phyloP scores from a whole-genome alignment of 1,140 invertebrate genomes.

The Drosophila bifasciata region DNA sequence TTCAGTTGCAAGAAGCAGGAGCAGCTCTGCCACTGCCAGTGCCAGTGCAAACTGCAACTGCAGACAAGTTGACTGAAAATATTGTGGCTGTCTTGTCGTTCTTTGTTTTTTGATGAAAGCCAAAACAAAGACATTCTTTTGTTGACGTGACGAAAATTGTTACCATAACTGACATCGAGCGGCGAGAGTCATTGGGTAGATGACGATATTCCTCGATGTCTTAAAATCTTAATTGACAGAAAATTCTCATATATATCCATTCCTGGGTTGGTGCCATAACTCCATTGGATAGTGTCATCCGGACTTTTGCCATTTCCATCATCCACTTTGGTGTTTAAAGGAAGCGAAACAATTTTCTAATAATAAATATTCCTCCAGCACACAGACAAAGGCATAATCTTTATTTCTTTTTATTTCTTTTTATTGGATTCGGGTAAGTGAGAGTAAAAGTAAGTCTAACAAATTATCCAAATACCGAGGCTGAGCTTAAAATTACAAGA shows the following conservation, averaged over 20 bases:
- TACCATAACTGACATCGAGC: slow-evolving; percentile 43
- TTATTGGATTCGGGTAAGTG: slow-evolving; percentile 40
- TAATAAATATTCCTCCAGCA: no score
- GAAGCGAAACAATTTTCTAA: slow-evolving; percentile 15
- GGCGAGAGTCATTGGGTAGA: slow-evolving; percentile 4
- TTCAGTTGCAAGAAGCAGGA: slow-evolving; percentile 34
- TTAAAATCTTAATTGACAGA: no score
- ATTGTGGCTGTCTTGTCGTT: slow-evolving; percentile 24
- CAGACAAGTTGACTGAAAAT: slow-evolving; percentile 58
- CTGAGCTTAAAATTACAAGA: slow-evolving; percentile 10
- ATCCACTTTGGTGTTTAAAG: slow-evolving; percentile 4
- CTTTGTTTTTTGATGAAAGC: slow-evolving; percentile 36
- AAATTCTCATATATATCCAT: slow-evolving; percentile 48
- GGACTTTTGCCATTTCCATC: slow-evolving; percentile 4
- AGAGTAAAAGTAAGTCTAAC: slow-evolving; percentile 28
- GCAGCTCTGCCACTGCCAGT: slow-evolving; percentile 3
- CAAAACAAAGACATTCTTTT: slow-evolving; percentile 36
- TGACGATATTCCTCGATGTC: no score
- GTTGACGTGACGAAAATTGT: slow-evolving; percentile 54
- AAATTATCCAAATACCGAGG: slow-evolving; percentile 7
- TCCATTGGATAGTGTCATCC: no score
- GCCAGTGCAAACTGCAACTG: slow-evolving; percentile 30
- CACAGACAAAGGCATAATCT: no score
- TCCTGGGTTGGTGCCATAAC: no score
- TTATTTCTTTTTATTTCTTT: slow-evolving; percentile 69